A percentile compares a stretch with the other conserved stretches of the same genome.
phyloP scores from a whole-genome alignment of 2,888 invertebrate genomes.

The Caenorhabditis panamensis region DNA sequence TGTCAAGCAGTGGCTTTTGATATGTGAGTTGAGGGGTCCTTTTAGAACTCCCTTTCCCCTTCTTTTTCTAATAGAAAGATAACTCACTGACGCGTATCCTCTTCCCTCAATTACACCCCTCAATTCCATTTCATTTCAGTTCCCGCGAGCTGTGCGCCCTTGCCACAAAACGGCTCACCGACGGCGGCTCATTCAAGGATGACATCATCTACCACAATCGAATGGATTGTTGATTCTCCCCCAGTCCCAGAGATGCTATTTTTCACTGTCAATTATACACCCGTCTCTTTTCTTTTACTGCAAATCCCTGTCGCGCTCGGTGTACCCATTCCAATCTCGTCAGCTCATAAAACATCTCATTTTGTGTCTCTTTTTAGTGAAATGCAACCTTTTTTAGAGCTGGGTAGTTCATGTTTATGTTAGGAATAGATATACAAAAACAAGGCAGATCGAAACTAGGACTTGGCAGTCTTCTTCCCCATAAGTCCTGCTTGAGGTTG shows the following conservation, averaged over 20 bases:
- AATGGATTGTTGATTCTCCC: constrained; percentile 54
- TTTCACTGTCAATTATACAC: constrained; percentile 14
- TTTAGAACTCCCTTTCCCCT: not conserved
- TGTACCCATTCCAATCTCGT: not conserved
- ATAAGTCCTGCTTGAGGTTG: constrained; percentile 12
- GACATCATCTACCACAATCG: constrained; percentile 68
- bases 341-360: constrained; percentile 15
- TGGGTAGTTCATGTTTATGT: no score
- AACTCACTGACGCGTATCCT: constrained; percentile 17
- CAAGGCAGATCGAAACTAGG: not conserved
- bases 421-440: constrained; percentile 21
- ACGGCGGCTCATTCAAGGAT: constrained; percentile 63
- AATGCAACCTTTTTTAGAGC: no score
- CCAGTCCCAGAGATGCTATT: no score
- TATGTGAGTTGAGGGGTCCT: constrained; percentile 52
- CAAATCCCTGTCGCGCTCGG: constrained; percentile 2
- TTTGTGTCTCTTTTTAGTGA: no score
- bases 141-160: constrained; percentile 67
- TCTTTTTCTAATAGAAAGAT: not conserved
- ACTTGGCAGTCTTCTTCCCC: constrained; percentile 33
- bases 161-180: constrained; percentile 57
- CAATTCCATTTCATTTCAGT: constrained; percentile 42
- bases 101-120: not conserved
- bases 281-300: constrained; percentile 1
- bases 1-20: constrained; percentile 70